Conservation (phyloP, 2,797 vertebrate species). For the Eulemur rubriventer region DNA sequence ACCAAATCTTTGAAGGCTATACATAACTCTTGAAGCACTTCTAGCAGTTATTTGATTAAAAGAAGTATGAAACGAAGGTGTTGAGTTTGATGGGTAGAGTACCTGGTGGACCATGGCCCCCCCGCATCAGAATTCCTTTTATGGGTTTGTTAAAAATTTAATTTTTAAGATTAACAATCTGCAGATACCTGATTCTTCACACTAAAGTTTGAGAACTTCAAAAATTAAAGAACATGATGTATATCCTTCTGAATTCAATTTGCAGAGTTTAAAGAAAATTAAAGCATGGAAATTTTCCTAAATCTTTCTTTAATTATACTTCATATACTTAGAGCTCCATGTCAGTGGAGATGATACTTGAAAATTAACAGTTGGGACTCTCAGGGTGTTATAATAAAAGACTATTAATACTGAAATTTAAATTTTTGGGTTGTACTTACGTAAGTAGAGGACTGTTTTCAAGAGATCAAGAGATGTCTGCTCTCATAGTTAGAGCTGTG, state of each 20-base stretch:
- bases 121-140: neutral
- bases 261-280: slow-evolving; percentile 6
- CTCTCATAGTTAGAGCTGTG: neutral
- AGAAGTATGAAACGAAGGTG: neutral
- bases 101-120: neutral
- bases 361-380: slow-evolving; percentile 18
- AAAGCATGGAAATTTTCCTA: neutral
- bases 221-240: neutral
- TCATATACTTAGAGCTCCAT: neutral
- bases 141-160: neutral
- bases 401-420: neutral
- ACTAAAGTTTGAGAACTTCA: neutral
- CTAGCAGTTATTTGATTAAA: neutral
- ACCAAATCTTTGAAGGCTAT: neutral
- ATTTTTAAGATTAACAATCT: neutral
- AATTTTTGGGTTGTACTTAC: neutral
- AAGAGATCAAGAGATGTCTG: neutral
- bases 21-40: neutral
- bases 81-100: neutral
- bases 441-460: neutral
- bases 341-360: neutral
- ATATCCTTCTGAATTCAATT: neutral
- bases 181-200: neutral
- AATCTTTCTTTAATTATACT: neutral
- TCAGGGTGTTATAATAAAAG: neutral